Percentiles rank a stretch among this genome's conserved stretches.
Evolutionary conservation across 2,888 invertebrate species (phyloP).

Genomic region (Endotricha flammealis): DNA sequence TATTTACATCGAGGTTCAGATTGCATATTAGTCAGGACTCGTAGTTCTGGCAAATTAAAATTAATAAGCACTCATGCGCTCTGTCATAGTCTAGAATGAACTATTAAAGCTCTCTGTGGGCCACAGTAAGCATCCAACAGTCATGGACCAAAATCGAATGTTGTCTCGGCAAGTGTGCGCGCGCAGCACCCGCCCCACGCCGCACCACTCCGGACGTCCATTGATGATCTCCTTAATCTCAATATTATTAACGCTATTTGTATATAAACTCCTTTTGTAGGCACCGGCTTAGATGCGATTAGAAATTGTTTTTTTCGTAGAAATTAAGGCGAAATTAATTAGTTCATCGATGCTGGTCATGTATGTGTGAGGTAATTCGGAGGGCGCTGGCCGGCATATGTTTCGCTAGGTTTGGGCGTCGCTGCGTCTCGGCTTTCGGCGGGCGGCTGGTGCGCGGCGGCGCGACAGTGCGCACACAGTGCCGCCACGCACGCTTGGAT

Average conservation of each 20-base stretch:
- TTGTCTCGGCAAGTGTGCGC: constrained; percentile 69
- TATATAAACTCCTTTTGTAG: constrained; percentile 29
- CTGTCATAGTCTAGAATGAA: constrained; percentile 63
- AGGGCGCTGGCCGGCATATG: constrained; percentile 61
- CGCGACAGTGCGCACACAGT: constrained; percentile 61
- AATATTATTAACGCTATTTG: constrained; percentile 53
- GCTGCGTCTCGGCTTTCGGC: constrained; percentile 72
- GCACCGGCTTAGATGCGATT: constrained; percentile 13
- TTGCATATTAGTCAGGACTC: background rate
- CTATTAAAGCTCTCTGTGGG: constrained; percentile 72
- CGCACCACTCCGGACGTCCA: constrained; percentile 66
- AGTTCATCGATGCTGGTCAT: constrained; percentile 11
- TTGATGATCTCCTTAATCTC: constrained; percentile 74
- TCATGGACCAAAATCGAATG: constrained; percentile 80
- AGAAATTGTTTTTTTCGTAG: constrained; percentile 2
- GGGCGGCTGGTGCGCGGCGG: constrained; percentile 59
- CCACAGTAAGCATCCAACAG: constrained; percentile 74
- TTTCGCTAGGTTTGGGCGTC: constrained; percentile 72
- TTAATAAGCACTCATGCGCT: constrained; percentile 42
- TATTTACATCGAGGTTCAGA: background rate
- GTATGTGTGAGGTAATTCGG: constrained; percentile 31
- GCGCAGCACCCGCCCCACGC: constrained; percentile 60
- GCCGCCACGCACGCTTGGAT: constrained; percentile 68
- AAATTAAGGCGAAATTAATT: constrained; percentile 5
- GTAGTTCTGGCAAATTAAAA: constrained; percentile 22